phyloP scores from a whole-genome alignment of 2,888 invertebrate genomes.

The Meganola albula region DNA sequence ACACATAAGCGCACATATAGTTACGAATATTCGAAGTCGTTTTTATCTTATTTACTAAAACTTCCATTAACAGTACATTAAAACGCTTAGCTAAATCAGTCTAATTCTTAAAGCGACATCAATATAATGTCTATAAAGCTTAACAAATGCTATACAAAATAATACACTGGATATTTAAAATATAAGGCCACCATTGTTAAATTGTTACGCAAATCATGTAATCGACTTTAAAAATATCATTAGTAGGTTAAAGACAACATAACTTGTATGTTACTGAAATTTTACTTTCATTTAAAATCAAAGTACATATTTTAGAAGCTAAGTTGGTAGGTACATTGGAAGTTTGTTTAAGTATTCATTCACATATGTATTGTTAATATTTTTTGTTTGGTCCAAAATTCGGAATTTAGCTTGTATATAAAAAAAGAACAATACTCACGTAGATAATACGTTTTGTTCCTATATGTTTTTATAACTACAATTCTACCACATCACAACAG shows the following conservation, averaged over 20 bases:
- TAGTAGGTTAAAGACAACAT: constrained; percentile 27
- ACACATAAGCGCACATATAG: constrained; percentile 15
- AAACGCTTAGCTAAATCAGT: constrained; percentile 77
- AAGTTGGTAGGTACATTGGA: too few species aligned
- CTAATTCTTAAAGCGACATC: constrained; percentile 77
- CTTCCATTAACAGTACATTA: constrained; percentile 68
- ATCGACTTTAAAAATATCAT: constrained; percentile 30
- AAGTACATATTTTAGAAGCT: too few species aligned
- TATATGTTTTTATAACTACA: too few species aligned
- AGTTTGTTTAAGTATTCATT: too few species aligned
- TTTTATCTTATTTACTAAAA: constrained; percentile 57
- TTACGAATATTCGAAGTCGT: constrained; percentile 41
- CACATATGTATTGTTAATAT: too few species aligned
- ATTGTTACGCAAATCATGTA: constrained; percentile 35
- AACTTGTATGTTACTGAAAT: constrained; percentile 24
- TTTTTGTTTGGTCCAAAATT: too few species aligned
- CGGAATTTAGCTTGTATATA: too few species aligned
- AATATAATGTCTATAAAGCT: constrained; percentile 71
- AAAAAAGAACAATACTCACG: too few species aligned
- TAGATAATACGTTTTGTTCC: too few species aligned
- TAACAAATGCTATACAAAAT: constrained; percentile 63
- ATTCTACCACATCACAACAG: too few species aligned
- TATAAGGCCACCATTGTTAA: constrained; percentile 62
- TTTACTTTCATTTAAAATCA: constrained; percentile 8
- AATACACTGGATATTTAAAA: constrained; percentile 66